These are phyloP conservation scores for Vulpes lagopus DNA, from an alignment of 2,113 vertebrate genomes.

Conservation along the genomic window DNA sequence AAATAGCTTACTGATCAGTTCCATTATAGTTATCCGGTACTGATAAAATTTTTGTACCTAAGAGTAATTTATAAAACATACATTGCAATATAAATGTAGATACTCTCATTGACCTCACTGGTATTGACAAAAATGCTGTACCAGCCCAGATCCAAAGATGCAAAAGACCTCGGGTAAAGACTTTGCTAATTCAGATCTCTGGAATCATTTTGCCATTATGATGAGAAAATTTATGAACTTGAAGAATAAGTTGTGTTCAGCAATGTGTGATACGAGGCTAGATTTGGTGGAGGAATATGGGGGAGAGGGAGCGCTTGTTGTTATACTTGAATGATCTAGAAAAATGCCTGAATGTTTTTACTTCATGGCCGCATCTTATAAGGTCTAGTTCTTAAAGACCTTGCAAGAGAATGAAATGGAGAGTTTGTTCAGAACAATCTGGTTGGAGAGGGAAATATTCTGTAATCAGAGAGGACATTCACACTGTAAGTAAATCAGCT, in stretches of 20 bases:
- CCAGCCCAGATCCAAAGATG: neutral
- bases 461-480: slow-evolving; percentile 2
- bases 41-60: neutral
- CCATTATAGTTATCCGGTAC: neutral
- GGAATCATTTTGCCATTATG: neutral
- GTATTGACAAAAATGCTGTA: neutral
- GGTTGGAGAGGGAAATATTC: neutral
- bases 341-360: slow-evolving; percentile 49
- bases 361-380: neutral
- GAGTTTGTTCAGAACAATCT: slow-evolving; percentile 40
- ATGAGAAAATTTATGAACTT: slow-evolving; percentile 42
- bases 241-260: slow-evolving; percentile 7
- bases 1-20: neutral
- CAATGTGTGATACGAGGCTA: slow-evolving; percentile 48
- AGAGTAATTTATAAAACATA: neutral
- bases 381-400: slow-evolving; percentile 57
- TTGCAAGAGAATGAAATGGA: slow-evolving; percentile 49
- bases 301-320: neutral
- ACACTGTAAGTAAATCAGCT: slow-evolving; percentile 16
- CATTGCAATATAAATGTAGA: neutral
- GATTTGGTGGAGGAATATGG: slow-evolving; percentile 27
- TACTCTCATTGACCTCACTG: neutral
- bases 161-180: slow-evolving; percentile 32
- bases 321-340: slow-evolving; percentile 52
- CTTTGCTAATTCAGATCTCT: neutral